Evolutionary conservation across 1,140 invertebrate species (phyloP), one percentile per base, ranked within the genome.

Genomic region (Magallana gigas): DNA sequence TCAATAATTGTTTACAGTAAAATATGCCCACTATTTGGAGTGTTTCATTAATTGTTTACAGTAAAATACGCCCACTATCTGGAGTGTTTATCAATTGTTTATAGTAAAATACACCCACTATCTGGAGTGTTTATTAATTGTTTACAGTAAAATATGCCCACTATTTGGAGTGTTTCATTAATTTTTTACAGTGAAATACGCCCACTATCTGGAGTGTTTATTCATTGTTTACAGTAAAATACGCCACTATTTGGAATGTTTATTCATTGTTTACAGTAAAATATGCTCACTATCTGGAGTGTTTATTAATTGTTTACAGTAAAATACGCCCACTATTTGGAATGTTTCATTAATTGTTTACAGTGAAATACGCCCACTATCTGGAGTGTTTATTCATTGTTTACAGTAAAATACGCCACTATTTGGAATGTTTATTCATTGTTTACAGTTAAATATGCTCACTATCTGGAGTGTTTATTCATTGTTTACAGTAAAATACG

Each of bases 351-450:
- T 23, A 0, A 23, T 23, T 76, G 83, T 82, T 88, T 91, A 76
- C 90, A 94, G 94, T 95, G 57, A 91, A 88, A 60, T 95, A 94
- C 88, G 93, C 92, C 36, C 56, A 76, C 59, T n/a, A 81, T 60
- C 57, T 71, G 23, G 6, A n/a, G 23, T 23, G 23, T 23, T 29
- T 86, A 76, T 81, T 87, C 56, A 88, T 86, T 82, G 85, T 82
- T 89, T 91, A 76, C 90, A 94, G 94, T 95, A 56, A 91, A 89
- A 60, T 95, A 94, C 88, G 92, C 92, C 92, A 94, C 14, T 91
- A 93, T 86, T 88, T 95, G 57, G 94, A 94, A 8, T 68, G 16
- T 68, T 68, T 1, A 23, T 23, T 23, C 23, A 23, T 23, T 71
- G 18, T 60, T 60, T 11, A 60, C 62, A 68, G 14, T n/a, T 11